Evolutionary conservation across 2,888 invertebrate species (phyloP), one percentile per base, ranked within the genome.

Genomic region (Digitonthophagus gazella): DNA sequence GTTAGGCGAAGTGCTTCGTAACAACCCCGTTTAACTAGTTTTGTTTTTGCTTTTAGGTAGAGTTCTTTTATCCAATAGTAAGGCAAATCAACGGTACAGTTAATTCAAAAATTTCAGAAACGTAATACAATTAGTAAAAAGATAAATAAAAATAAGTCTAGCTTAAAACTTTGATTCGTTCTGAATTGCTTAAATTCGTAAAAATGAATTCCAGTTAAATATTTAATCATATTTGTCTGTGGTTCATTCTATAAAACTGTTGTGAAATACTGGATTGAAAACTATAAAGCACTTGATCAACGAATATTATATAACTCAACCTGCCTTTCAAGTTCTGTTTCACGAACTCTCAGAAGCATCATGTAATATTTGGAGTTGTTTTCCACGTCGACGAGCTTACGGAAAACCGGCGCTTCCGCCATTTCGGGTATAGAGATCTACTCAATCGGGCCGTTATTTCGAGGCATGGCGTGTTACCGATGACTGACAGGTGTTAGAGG

Each of bases 251-350:
- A n/a, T n/a, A n/a, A n/a, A n/a, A n/a, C n/a, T n/a, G n/a, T n/a
- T n/a, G n/a, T n/a, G n/a, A n/a, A n/a, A n/a, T n/a, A n/a, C n/a
- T n/a, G n/a, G n/a, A n/a, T n/a, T n/a, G n/a, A n/a, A n/a, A n/a
- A n/a, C n/a, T n/a, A n/a, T n/a, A n/a, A n/a, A n/a, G n/a, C n/a
- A n/a, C n/a, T n/a, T n/a, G n/a, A n/a, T n/a, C n/a, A n/a, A n/a
- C n/a, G n/a, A n/a, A n/a, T n/a, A n/a, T n/a, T n/a, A n/a, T n/a
- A n/a, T n/a, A n/a, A n/a, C n/a, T n/a, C n/a, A 44, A 57, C 64
- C 69, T 73, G 75, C 75, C 74, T 72, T 67, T 71, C 71, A 66
- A 75, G 73, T 67, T 75, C 75, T 16, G 68, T 44, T 57, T 74
- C 73, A 18, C 68, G 70, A 58, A 72, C 58, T 58, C 71, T 70